Base-by-base conservation (phyloP, 2,888 invertebrate genomes). In the Ormyrus rosae region DNA sequence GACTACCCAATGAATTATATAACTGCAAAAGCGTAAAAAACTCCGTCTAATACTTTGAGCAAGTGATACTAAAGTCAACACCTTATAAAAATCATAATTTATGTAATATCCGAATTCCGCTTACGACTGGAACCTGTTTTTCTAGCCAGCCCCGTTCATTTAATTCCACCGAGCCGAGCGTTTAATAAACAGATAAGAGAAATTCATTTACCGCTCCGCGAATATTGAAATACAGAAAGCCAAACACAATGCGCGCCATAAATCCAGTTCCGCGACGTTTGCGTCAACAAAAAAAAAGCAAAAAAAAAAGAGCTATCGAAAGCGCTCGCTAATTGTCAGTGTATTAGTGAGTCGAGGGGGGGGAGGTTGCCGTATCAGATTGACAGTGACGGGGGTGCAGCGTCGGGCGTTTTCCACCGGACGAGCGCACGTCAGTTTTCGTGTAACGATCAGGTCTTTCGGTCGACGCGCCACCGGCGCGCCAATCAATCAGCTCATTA, bases 401-500 rank as follows among this genome's bases (percentile, higher is more conserved):
- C 9, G 34, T 78, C 11, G n/a, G 19, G 55, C 10, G 77, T 71
- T 83, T 83, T 67, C 79, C 68, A 64, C 69, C 77, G 82, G 71
- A 80, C 70, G 83, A 82, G 71, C 81, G 83, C 82, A 85, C 81
- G 73, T 81, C 73, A 74, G 58, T 81, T 77, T 74, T 83, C 86
- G 81, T 87, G 87, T 88, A 87, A 86, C 86, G 86, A 88, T 87
- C 87, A 87, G 84, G 86, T 84, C 85, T 85, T 85, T 85, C 85
- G 85, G 84, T 84, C 51, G 50, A 13, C 45, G n/a, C 6, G n/a
- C 6, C 53, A 51, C n/a, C 48, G 65, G 56, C 34, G 19, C 56
- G 86, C 85, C 87, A 86, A 89, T 88, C 89, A 85, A 87, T 88
- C 89, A 88, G 85, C 87, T 88, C 87, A 87, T 88, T 89, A 88